Evolutionary conservation across 2,888 invertebrate species (phyloP).

Genomic region (Schrankia costaestrigalis): DNA sequence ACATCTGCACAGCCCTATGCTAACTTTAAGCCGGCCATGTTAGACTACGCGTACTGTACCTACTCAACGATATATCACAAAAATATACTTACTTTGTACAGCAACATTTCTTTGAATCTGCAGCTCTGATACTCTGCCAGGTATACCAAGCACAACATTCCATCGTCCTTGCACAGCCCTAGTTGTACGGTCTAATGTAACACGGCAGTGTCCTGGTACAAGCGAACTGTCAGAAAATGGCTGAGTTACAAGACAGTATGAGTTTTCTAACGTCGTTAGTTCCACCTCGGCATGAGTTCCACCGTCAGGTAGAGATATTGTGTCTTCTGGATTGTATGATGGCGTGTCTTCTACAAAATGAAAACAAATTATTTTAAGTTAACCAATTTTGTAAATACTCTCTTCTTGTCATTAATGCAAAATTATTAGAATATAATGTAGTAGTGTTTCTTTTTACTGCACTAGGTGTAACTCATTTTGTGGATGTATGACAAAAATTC

Average conservation of each 20-base stretch:
- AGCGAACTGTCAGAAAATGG: slow-evolving; percentile 64
- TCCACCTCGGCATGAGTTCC: slow-evolving; percentile 40
- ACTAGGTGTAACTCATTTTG: too few species aligned
- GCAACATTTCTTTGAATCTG: slow-evolving; percentile 52
- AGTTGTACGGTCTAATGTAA: slow-evolving; percentile 58
- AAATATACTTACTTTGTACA: slow-evolving; percentile 51
- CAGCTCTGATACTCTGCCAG: slow-evolving; percentile 65
- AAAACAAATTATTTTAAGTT: not conserved
- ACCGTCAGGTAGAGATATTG: slow-evolving; percentile 57
- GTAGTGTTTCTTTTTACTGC: too few species aligned
- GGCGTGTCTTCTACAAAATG: slow-evolving; percentile 19
- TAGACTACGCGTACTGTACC: too few species aligned
- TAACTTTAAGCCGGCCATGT: too few species aligned
- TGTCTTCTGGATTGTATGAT: slow-evolving; percentile 32
- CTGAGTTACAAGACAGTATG: slow-evolving; percentile 63
- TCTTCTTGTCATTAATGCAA: too few species aligned
- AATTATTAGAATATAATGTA: too few species aligned
- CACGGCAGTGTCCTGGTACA: slow-evolving; percentile 62
- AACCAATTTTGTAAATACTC: too few species aligned
- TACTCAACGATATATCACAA: too few species aligned
- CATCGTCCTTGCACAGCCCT: slow-evolving; percentile 71
- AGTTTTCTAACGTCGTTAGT: slow-evolving; percentile 48
- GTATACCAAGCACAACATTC: slow-evolving; percentile 64
- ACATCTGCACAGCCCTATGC: too few species aligned
- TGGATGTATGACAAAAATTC: too few species aligned